A percentile compares a stretch with the other conserved stretches of the same genome.
These are phyloP conservation scores for Ophion costatus DNA, from an alignment of 2,888 invertebrate species.

Conservation along the genomic window DNA sequence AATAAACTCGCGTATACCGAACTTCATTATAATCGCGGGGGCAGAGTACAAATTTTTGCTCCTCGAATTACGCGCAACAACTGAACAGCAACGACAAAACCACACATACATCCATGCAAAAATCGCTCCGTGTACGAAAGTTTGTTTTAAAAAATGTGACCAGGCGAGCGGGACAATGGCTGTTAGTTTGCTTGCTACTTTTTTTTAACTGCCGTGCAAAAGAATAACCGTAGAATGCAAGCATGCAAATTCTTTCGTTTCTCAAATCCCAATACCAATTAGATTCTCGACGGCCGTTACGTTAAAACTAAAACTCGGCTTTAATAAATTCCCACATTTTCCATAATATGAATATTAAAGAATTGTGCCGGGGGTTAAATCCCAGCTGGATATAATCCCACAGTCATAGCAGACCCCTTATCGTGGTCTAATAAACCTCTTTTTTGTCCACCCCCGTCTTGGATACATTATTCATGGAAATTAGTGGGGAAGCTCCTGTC, in stretches of 20 bases:
- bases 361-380: conserved; percentile 57
- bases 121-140: neutral
- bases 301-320: conserved; percentile 52
- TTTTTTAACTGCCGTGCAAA: conserved; percentile 5
- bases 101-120: neutral
- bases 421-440: conserved; percentile 56
- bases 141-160: conserved; percentile 11
- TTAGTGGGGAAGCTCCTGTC: conserved; percentile 55
- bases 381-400: conserved; percentile 44
- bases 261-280: conserved; percentile 52
- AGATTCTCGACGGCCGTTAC: conserved; percentile 30
- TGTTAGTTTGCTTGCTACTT: conserved; percentile 1
- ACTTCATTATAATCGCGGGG: conserved; percentile 24
- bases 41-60: conserved; percentile 14
- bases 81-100: neutral
- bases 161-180: neutral
- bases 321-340: conserved; percentile 57
- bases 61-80: conserved; percentile 32
- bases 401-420: conserved; percentile 38
- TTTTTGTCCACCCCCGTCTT: conserved; percentile 18
- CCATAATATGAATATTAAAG: conserved; percentile 65
- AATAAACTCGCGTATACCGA: conserved; percentile 12
- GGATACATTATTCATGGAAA: conserved; percentile 64
- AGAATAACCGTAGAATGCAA: conserved; percentile 16
- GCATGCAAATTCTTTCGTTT: conserved; percentile 17